Evolutionary conservation across 2,797 vertebrate species (phyloP), one percentile per base, ranked within the genome.

Genomic region (Alca torda): DNA sequence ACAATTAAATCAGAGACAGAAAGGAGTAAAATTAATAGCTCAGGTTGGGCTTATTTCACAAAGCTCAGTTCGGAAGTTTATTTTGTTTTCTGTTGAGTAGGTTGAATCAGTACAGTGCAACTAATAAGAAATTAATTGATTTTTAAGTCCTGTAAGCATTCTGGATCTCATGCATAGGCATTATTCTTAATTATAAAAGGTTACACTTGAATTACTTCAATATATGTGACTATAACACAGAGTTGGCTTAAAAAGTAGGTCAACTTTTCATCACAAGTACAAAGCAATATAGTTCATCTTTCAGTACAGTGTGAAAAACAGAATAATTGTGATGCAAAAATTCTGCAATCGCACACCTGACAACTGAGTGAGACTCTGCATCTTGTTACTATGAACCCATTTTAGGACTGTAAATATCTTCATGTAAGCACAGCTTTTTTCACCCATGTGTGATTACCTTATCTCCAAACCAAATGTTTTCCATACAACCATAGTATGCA

Each of bases 61-160:
- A 95, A 95, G 21, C 82, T 97, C 90, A 82, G 31, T 90, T 97
- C 25, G 24, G 28, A 68, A 74, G 68, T 95, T 97, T 97, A 94
- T 97, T 97, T 96, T 95, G 35, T 72, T 90, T 97, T 92, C 88
- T 92, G 60, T 92, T 95, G 85, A 92, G 94, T 59, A 75, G 60
- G 39, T 95, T 97, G 88, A 93, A 94, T 93, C 81, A 95, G 80
- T 95, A 94, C 77, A 74, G 56, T 94, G 56, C 43, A 97, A 96
- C 91, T 96, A 97, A 96, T 95, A 96, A 94, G 69, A 97, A 98
- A 96, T 95, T 96, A 98, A 98, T 98, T 93, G 92, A 93, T 96
- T 97, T 98, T 97, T 74, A 97, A 97, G 83, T 97, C 92, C 87
- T 97, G 59, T 81, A 97, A 97, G 94, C 57, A 95, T 67, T 95